phyloP scores from a whole-genome alignment of 2,113 vertebrate genomes.

The Synodontis membranacea region DNA sequence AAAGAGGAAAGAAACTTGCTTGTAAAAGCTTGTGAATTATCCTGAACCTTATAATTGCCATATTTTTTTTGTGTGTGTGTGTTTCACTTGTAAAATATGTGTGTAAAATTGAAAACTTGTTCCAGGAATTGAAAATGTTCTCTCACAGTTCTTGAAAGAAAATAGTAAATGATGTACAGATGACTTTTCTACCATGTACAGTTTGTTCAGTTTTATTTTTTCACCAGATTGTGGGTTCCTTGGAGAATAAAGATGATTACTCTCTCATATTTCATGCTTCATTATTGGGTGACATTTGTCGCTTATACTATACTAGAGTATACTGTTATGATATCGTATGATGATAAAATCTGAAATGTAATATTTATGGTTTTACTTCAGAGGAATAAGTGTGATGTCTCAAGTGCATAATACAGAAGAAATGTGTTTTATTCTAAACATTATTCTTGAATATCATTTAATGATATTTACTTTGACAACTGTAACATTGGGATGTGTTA shows the following conservation, averaged over 20 bases:
- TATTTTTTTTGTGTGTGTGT: conserved; percentile 17
- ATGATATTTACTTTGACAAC: background rate
- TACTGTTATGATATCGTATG: background rate
- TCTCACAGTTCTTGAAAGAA: conserved; percentile 84
- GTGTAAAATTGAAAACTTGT: conserved; percentile 87
- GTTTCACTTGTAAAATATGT: conserved; percentile 78
- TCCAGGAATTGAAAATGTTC: conserved; percentile 85
- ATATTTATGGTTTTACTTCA: background rate
- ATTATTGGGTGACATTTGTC: conserved; percentile 78
- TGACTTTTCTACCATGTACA: conserved; percentile 75
- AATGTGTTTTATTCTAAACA: too few relatives aligned
- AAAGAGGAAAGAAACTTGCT: conserved; percentile 47
- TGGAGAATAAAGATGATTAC: conserved; percentile 81
- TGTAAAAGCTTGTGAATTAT: conserved; percentile 74
- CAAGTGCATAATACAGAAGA: background rate
- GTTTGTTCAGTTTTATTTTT: conserved; percentile 73
- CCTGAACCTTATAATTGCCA: conserved; percentile 58
- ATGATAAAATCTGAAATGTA: background rate
- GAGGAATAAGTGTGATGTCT: background rate
- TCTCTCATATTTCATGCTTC: conserved; percentile 84
- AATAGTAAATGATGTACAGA: conserved; percentile 83
- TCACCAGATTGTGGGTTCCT: conserved; percentile 69
- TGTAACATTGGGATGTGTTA: background rate
- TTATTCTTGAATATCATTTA: background rate
- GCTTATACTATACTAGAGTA: background rate